Evolutionary conservation across 2,797 vertebrate species (phyloP).

Genomic region (Sebastes trivittatus): DNA sequence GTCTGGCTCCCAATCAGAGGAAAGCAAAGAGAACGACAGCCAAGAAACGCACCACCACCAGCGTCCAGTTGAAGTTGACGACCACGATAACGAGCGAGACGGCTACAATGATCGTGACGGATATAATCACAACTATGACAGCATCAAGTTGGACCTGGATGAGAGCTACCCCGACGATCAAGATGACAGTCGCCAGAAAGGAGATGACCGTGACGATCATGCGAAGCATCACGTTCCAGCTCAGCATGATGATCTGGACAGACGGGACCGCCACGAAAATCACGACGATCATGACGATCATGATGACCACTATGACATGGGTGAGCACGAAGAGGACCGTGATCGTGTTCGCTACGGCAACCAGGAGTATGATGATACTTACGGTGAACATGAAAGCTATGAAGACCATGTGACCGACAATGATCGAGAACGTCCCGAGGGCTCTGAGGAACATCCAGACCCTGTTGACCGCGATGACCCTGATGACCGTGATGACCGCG

Average conservation of each 20-base stretch:
- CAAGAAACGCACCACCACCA: constrained; percentile 59
- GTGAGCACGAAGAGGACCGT: constrained; percentile 63
- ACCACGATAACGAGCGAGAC: constrained; percentile 33
- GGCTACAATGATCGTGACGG: constrained; percentile 32
- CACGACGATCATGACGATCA: constrained; percentile 54
- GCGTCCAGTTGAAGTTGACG: constrained; percentile 35
- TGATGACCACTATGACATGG: constrained; percentile 73
- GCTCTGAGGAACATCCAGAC: constrained; percentile 50
- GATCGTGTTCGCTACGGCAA: constrained; percentile 9
- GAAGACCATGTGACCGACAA: constrained; percentile 41
- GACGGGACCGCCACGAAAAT: constrained; percentile 15
- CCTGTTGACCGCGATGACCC: constrained; percentile 2
- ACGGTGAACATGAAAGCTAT: constrained; percentile 47
- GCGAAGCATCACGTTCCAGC: constrained; percentile 40
- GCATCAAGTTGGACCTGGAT: neutral
- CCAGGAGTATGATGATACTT: constrained; percentile 40
- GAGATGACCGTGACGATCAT: constrained; percentile 24
- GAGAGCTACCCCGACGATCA: constrained; percentile 35
- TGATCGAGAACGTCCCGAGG: constrained; percentile 21
- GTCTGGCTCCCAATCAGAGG: constrained; percentile 67
- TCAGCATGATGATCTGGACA: constrained; percentile 37
- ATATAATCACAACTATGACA: constrained; percentile 30
- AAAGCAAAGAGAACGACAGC: constrained; percentile 63
- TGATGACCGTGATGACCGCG: constrained; percentile 3
- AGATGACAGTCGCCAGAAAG: constrained; percentile 41